Evolutionary conservation across 2,797 vertebrate species (phyloP).

Genomic region (Brachyalestes nurse): DNA sequence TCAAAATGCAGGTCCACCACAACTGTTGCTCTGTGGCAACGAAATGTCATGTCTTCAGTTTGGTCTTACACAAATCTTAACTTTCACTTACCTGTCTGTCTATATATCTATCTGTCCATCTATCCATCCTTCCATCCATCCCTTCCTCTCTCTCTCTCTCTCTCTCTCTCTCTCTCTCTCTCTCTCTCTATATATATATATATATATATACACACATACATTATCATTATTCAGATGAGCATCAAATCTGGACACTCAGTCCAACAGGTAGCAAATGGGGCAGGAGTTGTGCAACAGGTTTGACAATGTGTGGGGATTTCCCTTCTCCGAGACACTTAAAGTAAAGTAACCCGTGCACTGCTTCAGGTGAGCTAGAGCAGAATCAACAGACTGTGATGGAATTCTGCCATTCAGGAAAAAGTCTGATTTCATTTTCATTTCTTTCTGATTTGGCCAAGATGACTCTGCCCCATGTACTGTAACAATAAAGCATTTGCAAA

Average conservation of each 20-base stretch:
- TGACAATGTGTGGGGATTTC: not conserved
- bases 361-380: not conserved
- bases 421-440: not conserved
- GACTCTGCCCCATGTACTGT: not conserved
- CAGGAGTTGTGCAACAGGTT: not conserved
- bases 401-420: not conserved
- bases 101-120: too few species aligned
- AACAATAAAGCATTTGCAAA: not conserved
- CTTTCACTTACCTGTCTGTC: too few species aligned
- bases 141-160: not conserved
- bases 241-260: not conserved
- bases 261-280: not conserved
- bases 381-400: not conserved
- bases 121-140: not conserved
- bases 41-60: not conserved
- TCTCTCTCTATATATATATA: too few species aligned
- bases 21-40: not conserved
- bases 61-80: not conserved
- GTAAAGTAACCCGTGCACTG: not conserved
- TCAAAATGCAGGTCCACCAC: not conserved
- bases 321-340: not conserved
- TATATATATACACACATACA: too few species aligned
- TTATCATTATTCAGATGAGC: too few species aligned
- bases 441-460: not conserved
- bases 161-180: too few species aligned